Base-by-base conservation (phyloP, 2,888 invertebrate species). In the Amiota minor region DNA sequence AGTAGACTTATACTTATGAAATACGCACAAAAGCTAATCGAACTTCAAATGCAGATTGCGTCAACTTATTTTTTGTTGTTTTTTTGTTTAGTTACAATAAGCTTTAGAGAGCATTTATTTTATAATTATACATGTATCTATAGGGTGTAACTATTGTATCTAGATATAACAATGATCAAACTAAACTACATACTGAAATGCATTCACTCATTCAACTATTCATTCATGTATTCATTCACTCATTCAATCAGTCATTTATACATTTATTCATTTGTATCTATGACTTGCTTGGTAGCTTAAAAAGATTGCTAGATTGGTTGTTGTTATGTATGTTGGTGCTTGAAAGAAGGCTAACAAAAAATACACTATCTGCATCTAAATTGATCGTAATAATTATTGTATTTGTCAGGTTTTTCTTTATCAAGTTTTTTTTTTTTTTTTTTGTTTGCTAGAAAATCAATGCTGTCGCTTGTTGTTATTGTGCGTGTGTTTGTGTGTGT, bases 341-440 rank as follows among this genome's bases (percentile, higher is more conserved):
- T 12, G n/a, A n/a, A 53, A 53, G n/a, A 53, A 14, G 11, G 12
- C 6, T 10, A 53, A 10, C 10, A 53, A 6, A 53, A 53, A n/a
- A 59, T 12, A 62, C 62, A 50, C 23, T 53, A 83, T 83, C 83
- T 83, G 85, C 83, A 83, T 85, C 83, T 81, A 84, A 83, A 83
- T 83, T 83, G 83, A 83, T 83, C 83, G 85, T 83, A 82, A 83
- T 85, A 83, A 85, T 83, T 83, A 83, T 85, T 85, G 83, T 84
- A 80, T 85, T 77, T 85, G 80, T 79, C 81, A 80, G 80, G 67
- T 78, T 78, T 74, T 72, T 73, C 12, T 67, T 62, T 35, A 35
- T 35, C 2, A 6, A 35, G 2, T 35, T 35, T 35, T 35, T 35
- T 35, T 35, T 35, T 6, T 6, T 35, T 35, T 35, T 35, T 6